These are phyloP conservation scores for Antigone vipio DNA, from an alignment of 2,113 vertebrate species.

Conservation along the genomic window DNA sequence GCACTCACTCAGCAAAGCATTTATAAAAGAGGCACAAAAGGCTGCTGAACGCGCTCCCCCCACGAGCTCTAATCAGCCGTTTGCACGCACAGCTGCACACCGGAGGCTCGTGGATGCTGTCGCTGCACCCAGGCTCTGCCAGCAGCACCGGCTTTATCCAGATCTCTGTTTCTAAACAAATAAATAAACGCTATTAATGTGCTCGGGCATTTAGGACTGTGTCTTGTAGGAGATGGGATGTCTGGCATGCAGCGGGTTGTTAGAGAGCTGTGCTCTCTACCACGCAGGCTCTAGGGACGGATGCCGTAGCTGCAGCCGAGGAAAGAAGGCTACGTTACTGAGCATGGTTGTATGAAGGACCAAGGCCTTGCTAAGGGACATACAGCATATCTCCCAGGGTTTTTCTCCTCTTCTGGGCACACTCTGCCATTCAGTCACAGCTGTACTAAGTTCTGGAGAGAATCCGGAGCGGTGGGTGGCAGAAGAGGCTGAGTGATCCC, in stretches of 20 bases:
- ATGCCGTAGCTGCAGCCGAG: not conserved
- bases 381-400: not conserved
- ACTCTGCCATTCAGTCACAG: not conserved
- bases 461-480: not conserved
- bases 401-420: not conserved
- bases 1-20: not conserved
- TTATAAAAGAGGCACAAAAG: not conserved
- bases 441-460: not conserved
- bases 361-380: not conserved
- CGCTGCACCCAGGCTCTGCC: not conserved
- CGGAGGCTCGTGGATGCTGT: fast-evolving
- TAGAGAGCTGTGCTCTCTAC: not conserved
- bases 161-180: not conserved
- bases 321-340: not conserved
- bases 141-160: not conserved
- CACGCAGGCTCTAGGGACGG: fast-evolving
- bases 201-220: not conserved
- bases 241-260: fast-evolving
- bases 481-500: not conserved
- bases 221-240: not conserved
- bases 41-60: not conserved
- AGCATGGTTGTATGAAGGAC: not conserved
- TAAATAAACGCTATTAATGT: not conserved
- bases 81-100: not conserved
- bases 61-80: not conserved